Conservation (phyloP, 92 coral and sea anemone species). For the Virgularia gustaviana region DNA sequence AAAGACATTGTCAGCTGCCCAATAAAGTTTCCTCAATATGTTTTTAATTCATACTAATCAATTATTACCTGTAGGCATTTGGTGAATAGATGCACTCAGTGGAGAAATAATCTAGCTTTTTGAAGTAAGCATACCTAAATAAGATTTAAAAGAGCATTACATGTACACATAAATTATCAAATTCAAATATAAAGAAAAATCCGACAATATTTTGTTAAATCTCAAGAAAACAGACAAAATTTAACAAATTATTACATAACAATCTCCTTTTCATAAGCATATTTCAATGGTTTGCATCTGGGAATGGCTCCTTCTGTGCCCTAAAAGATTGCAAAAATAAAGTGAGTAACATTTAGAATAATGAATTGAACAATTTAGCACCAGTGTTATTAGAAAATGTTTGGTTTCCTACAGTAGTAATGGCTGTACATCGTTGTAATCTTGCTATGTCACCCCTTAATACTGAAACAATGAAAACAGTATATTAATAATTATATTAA, state of each 20-base stretch:
- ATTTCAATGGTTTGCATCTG: slow-evolving; percentile 95
- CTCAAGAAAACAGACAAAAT: background rate
- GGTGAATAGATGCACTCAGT: slow-evolving; percentile 98
- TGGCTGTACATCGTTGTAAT: slow-evolving; percentile 82
- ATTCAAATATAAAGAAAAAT: background rate
- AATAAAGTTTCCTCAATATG: background rate
- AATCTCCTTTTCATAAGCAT: slow-evolving; percentile 94
- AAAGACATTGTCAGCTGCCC: background rate
- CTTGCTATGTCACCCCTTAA: slow-evolving; percentile 95
- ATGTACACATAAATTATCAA: background rate
- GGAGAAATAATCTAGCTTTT: slow-evolving; percentile 92
- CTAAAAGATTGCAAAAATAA: slow-evolving; percentile 31
- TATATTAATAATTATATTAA: background rate
- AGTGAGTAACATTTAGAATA: background rate
- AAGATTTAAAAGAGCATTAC: background rate
- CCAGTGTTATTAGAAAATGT: background rate
- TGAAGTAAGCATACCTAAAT: slow-evolving; percentile 90
- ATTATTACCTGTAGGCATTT: slow-evolving; percentile 82
- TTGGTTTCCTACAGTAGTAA: slow-evolving; percentile 62
- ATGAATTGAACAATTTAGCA: background rate
- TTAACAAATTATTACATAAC: slow-evolving; percentile 64
- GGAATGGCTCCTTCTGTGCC: slow-evolving; percentile 94
- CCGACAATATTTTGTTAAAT: background rate
- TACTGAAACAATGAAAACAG: slow-evolving; percentile 39
- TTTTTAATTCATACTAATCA: background rate